phyloP scores from a whole-genome alignment of 1,140 invertebrate genomes.

The Papilio polytes region DNA sequence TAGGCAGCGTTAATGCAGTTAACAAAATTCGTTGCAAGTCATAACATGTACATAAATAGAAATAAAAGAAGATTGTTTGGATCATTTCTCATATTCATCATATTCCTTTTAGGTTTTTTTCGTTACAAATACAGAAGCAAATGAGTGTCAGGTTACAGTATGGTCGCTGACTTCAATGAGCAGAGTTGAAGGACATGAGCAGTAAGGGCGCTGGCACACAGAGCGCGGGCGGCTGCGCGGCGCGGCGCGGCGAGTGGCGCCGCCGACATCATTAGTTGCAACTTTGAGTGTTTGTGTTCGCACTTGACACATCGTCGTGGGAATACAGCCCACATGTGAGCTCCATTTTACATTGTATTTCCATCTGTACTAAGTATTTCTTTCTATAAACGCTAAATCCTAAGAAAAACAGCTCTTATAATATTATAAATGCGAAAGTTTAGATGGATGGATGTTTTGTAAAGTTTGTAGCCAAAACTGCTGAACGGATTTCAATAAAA shows the following conservation, averaged over 20 bases:
- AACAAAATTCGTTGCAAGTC: no score
- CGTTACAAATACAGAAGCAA: no score
- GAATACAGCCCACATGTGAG: not conserved
- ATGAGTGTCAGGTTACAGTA: not conserved
- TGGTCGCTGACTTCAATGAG: not conserved
- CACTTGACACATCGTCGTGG: not conserved
- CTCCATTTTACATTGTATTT: not conserved
- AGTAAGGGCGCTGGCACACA: not conserved
- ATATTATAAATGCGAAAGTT: no score
- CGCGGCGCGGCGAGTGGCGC: not conserved
- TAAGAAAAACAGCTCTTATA: not conserved
- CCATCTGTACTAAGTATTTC: not conserved
- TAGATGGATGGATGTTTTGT: no score
- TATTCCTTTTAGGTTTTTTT: no score
- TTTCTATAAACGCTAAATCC: not conserved
- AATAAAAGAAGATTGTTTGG: no score
- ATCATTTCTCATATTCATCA: no score
- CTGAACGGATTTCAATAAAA: no score
- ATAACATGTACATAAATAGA: no score
- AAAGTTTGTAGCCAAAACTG: no score
- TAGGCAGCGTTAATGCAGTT: no score
- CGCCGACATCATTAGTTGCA: conserved; percentile 1
- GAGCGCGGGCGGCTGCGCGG: no score
- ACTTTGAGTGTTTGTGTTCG: not conserved
- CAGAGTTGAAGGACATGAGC: not conserved